These are phyloP conservation scores for Herpetotheres cachinnans DNA, from an alignment of 2,113 vertebrate species.

Conservation along the genomic window DNA sequence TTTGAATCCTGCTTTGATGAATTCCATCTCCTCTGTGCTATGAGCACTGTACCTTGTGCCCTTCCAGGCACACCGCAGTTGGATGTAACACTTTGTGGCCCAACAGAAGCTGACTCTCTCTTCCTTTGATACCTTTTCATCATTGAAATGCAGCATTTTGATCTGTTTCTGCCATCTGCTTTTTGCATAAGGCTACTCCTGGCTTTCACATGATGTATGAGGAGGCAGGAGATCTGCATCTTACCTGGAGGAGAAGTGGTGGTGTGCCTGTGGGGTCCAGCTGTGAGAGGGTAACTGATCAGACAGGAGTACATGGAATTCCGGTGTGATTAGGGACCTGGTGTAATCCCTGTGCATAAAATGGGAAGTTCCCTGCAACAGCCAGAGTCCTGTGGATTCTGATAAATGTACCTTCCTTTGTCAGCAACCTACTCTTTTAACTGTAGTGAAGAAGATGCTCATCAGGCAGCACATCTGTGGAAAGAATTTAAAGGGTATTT, in stretches of 20 bases:
- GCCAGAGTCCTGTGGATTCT: neutral
- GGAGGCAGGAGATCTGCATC: neutral
- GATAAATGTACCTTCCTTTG: neutral
- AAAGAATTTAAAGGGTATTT: neutral
- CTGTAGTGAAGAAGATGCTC: neutral
- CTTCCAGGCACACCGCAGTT: neutral
- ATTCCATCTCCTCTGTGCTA: neutral
- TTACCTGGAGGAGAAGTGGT: neutral
- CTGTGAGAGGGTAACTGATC: rapidly evolving
- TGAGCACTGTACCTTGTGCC: neutral
- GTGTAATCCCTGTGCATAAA: neutral
- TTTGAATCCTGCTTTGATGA: neutral
- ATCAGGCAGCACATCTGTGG: neutral
- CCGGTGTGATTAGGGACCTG: neutral
- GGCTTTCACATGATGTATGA: neutral
- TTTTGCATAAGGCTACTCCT: neutral
- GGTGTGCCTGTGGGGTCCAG: neutral
- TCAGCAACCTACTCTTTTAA: neutral
- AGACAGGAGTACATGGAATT: neutral
- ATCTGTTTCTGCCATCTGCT: neutral
- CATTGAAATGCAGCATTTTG: neutral
- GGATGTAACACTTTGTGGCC: neutral
- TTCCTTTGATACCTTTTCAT: neutral
- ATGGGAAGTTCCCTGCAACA: neutral
- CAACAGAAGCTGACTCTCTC: neutral